Percentiles rank a stretch among this genome's conserved stretches.
Evolutionary conservation across 2,797 vertebrate genomes (phyloP).

Genomic region (Rhynchotus rufescens): DNA sequence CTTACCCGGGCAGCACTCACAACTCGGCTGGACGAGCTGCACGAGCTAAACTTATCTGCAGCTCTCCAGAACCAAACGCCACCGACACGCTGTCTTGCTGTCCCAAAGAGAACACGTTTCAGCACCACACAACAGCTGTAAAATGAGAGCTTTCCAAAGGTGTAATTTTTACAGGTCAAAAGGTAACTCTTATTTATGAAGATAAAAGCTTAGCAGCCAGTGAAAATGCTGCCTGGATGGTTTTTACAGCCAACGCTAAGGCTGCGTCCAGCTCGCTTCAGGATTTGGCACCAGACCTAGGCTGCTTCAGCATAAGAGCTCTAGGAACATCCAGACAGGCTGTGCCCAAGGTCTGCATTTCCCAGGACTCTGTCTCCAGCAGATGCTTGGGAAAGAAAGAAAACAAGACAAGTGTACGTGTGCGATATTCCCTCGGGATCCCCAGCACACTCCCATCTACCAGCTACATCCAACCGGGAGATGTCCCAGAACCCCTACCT

Average conservation of each 20-base stretch:
- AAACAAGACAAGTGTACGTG: rapidly evolving
- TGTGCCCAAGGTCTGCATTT: neutral
- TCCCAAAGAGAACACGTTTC: neutral
- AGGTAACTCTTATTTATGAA: neutral
- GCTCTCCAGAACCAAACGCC: neutral
- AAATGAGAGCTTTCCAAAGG: neutral
- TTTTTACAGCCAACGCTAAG: neutral
- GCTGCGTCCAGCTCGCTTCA: neutral
- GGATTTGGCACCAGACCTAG: neutral
- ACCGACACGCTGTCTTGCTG: neutral
- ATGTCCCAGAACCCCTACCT: no score
- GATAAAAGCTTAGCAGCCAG: neutral
- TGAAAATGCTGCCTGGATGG: neutral
- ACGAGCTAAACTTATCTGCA: neutral
- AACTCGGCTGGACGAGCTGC: neutral
- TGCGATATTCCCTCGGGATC: rapidly evolving
- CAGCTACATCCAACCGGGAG: neutral
- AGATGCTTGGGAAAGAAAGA: neutral
- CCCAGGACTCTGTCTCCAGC: neutral
- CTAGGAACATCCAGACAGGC: neutral
- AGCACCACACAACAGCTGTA: neutral
- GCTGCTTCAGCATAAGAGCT: neutral
- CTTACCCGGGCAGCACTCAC: neutral
- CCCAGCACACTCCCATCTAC: neutral
- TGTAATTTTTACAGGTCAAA: neutral